Evolutionary conservation across 2,888 invertebrate genomes (phyloP).

Genomic region (Argyresthia goedartella): DNA sequence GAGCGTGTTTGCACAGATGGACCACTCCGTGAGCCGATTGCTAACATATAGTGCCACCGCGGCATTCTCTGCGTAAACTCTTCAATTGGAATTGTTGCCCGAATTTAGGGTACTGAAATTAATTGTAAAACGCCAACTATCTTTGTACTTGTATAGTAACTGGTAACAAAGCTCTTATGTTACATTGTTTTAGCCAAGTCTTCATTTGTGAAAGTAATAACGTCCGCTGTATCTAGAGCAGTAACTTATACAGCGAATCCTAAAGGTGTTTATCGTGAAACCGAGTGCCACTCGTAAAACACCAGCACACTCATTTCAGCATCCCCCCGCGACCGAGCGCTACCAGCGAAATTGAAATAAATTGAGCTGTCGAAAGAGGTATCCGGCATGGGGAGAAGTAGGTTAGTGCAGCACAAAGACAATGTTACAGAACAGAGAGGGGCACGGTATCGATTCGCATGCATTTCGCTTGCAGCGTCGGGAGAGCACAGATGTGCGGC

Average conservation of each 20-base stretch:
- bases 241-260: too few relatives aligned
- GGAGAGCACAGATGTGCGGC: conserved; percentile 2
- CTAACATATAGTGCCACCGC: not conserved
- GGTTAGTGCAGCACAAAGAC: conserved; percentile 63
- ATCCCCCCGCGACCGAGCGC: not conserved
- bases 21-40: conserved; percentile 52
- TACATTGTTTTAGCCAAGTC: too few relatives aligned
- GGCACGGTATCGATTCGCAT: conserved; percentile 58
- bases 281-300: not conserved
- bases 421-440: conserved; percentile 48
- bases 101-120: too few relatives aligned
- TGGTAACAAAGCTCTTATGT: too few relatives aligned
- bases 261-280: too few relatives aligned
- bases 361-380: conserved; percentile 16
- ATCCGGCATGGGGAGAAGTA: conserved; percentile 28
- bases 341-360: conserved; percentile 12
- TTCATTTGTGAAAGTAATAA: too few relatives aligned
- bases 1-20: conserved; percentile 62
- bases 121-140: too few relatives aligned
- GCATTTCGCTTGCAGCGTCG: conserved; percentile 42
- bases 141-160: too few relatives aligned
- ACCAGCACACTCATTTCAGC: not conserved
- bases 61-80: not conserved
- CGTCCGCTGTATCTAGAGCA: too few relatives aligned
- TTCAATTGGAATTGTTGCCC: not conserved